Evolutionary conservation across 2,113 vertebrate species (phyloP).

Genomic region (Trichomycterus rosablanca): DNA sequence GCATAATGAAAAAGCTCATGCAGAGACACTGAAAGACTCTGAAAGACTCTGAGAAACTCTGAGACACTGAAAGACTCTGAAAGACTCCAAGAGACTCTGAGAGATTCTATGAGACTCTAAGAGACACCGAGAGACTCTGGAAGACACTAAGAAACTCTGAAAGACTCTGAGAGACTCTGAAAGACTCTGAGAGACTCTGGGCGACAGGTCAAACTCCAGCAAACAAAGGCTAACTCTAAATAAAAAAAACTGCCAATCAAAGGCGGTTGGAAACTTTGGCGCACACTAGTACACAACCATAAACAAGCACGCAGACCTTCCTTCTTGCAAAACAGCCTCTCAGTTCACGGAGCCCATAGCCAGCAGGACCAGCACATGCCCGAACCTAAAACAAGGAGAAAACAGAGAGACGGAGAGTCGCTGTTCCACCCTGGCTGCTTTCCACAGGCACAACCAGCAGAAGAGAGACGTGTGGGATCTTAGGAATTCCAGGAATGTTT

Average conservation of each 20-base stretch:
- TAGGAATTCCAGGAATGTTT: conserved; percentile 31
- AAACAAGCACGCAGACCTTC: conserved; percentile 22
- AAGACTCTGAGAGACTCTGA: no score
- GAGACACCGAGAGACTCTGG: no score
- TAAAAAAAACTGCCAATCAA: neutral
- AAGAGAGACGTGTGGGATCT: conserved; percentile 28
- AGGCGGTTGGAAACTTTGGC: conserved; percentile 20
- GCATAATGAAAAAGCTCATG: no score
- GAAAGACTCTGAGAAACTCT: no score
- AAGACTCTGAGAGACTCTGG: no score
- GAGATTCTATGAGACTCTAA: no score
- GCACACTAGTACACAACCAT: neutral
- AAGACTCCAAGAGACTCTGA: no score
- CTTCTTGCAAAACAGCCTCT: conserved; percentile 14
- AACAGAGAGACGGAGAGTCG: neutral
- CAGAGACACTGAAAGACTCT: no score
- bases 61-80: no score
- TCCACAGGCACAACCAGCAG: conserved; percentile 23
- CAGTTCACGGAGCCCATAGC: conserved; percentile 18
- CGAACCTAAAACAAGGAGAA: conserved; percentile 27
- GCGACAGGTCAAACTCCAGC: neutral
- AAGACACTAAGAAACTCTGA: no score
- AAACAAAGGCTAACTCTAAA: neutral
- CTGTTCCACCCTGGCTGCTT: conserved; percentile 5
- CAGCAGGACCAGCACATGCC: conserved; percentile 25